phyloP scores from a whole-genome alignment of 2,888 invertebrate genomes.

The Amiota minor region DNA sequence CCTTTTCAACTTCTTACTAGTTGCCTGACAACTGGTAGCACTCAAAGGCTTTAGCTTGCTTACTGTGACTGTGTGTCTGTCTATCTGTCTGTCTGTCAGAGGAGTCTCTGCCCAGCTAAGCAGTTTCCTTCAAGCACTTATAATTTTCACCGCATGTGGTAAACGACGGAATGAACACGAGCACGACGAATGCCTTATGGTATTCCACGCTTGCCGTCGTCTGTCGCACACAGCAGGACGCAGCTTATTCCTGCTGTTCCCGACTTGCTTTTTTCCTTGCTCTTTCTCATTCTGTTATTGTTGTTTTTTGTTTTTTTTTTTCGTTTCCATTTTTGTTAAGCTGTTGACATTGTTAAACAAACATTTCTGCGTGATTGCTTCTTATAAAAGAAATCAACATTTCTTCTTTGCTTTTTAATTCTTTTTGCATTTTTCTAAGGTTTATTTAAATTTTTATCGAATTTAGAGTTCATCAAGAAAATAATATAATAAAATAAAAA shows the following conservation, averaged over 20 bases:
- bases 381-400: background rate
- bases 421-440: too few species aligned
- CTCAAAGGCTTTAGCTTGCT: background rate
- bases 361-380: conserved; percentile 9
- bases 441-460: too few species aligned
- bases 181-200: background rate
- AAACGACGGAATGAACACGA: background rate
- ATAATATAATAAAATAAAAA: too few species aligned
- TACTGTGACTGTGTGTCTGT: too few species aligned
- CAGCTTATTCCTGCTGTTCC: background rate
- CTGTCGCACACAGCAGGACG: background rate
- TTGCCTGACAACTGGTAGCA: background rate
- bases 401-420: background rate
- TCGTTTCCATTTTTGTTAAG: background rate
- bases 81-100: background rate
- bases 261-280: background rate
- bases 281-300: background rate
- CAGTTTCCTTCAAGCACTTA: conserved; percentile 22
- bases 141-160: conserved; percentile 24
- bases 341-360: conserved; percentile 32
- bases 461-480: too few species aligned
- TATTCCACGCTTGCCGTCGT: background rate
- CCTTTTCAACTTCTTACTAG: background rate
- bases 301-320: background rate
- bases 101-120: background rate